A percentile compares a stretch with the other conserved stretches of the same genome.
Conservation (phyloP, 30 jellyfish, hydroid and myxozoan genomes). For the Rhopilema esculentum region DNA sequence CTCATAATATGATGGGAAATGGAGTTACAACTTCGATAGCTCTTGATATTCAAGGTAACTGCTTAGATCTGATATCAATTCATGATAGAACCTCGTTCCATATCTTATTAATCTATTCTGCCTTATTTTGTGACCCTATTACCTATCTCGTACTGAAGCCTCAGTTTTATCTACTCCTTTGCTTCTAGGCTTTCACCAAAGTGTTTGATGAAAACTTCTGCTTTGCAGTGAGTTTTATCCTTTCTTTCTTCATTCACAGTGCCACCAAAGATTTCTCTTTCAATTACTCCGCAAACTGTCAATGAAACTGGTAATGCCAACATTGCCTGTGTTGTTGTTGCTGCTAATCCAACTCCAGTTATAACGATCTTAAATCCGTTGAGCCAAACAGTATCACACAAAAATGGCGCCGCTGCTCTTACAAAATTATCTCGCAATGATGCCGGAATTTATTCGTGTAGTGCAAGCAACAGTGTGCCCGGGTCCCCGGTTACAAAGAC, state of each 20-base stretch:
- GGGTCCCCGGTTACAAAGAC: conserved; percentile 47
- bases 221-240: too few relatives aligned
- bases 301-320: conserved; percentile 19
- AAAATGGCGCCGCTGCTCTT: conserved; percentile 13
- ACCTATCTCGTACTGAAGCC: too few relatives aligned
- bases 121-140: too few relatives aligned
- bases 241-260: conserved; percentile 31
- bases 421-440: conserved; percentile 25
- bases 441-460: conserved; percentile 46
- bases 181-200: too few relatives aligned
- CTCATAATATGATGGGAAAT: conserved; percentile 13
- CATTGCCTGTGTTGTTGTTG: conserved; percentile 36
- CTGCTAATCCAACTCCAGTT: conserved; percentile 57
- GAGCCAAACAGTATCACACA: not conserved
- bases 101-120: too few relatives aligned
- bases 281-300: conserved; percentile 46
- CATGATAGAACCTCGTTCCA: too few relatives aligned
- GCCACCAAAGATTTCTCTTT: conserved; percentile 32
- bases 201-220: too few relatives aligned
- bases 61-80: not conserved
- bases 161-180: too few relatives aligned
- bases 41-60: conserved; percentile 23
- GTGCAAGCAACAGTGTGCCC: conserved; percentile 36
- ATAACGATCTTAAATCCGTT: conserved; percentile 30
- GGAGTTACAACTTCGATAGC: conserved; percentile 1